phyloP scores from a whole-genome alignment of 1,140 invertebrate genomes.

The Sinonovacula constricta region DNA sequence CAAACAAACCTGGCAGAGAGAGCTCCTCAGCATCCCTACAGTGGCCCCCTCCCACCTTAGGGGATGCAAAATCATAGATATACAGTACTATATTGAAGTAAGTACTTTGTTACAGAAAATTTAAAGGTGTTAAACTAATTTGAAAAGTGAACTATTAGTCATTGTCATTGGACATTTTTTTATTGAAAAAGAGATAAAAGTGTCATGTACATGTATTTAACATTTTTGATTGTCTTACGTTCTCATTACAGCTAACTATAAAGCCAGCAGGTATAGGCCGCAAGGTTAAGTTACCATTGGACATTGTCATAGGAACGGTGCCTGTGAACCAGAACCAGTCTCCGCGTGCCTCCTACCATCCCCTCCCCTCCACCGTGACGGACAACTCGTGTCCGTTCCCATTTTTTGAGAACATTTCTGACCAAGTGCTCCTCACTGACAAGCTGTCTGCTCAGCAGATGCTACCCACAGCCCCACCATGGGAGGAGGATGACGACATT shows the following conservation, averaged over 20 bases:
- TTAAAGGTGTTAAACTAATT: no score
- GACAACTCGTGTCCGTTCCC: conserved; percentile 66
- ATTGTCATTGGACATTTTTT: no score
- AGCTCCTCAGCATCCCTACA: conserved; percentile 72
- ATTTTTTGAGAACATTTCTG: conserved; percentile 65
- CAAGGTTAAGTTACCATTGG: conserved; percentile 73
- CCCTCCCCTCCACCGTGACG: conserved; percentile 66
- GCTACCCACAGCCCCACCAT: conserved; percentile 73
- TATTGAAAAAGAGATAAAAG: not conserved
- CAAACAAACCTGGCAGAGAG: conserved; percentile 74
- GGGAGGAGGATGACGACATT: conserved; percentile 75
- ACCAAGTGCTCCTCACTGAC: conserved; percentile 66
- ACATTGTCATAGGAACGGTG: conserved; percentile 71
- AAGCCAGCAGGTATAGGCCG: conserved; percentile 72
- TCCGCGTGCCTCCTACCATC: conserved; percentile 70
- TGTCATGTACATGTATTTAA: not conserved
- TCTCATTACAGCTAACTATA: conserved; percentile 68
- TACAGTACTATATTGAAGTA: conserved; percentile 75
- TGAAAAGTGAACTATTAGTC: not conserved
- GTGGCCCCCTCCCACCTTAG: conserved; percentile 71
- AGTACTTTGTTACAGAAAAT: no score
- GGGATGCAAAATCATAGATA: conserved; percentile 74
- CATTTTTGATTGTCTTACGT: no score
- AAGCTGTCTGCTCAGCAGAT: conserved; percentile 66
- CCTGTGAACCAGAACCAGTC: conserved; percentile 56